Base-by-base conservation (phyloP, 2,113 vertebrate genomes). In the Eudyptes chrysolophus region DNA sequence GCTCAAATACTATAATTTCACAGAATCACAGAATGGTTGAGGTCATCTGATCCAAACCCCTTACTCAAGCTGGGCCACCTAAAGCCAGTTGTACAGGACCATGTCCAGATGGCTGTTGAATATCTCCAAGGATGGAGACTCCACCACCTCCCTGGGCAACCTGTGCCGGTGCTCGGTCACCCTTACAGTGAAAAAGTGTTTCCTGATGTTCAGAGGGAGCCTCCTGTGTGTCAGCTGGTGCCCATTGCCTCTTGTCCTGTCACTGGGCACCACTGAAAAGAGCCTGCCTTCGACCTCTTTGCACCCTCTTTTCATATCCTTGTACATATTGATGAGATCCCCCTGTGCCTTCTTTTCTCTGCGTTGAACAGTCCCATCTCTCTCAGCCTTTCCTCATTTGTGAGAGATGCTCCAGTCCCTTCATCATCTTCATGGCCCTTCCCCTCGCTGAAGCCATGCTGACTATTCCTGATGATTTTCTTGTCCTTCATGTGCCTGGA, bases 111-210 rank as follows among this genome's bases (percentile, higher is more conserved):
- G 13, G 10, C 9, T 70, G 82, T 55, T 62, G 9, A 66, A 16
- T 48, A 16, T 51, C 49, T 78, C 20, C 24, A 22, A 55, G 8
- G 10, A 42, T 26, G 29, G 44, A 69, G 38, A 69, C 17, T 46
- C 25, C 44, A 60, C 17, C 30, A 15, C 2, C 1, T 22, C 4
- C 5, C 22, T 48, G 19, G 21, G 13, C 7, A 65, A 19, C 17
- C 22, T 49, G 7, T 36, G 10, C 8, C 18, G n/a, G 5, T 0
- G 4, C 3, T 87, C 3, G 6, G 22, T 30, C 52, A 57, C 4
- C 3, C 3, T 68, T 12, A 58, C 3, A 58, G 44, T 46, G 9
- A 64, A 60, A 72, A 55, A 27, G 7, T 7, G 4, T 2, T 76
- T 84, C 18, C 11, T 25, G 4, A 36, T 29, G 18, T 46, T 84